Evolutionary conservation across 2,113 vertebrate genomes (phyloP), one percentile per base, ranked within the genome.

Genomic region (Carollia perspicillata): DNA sequence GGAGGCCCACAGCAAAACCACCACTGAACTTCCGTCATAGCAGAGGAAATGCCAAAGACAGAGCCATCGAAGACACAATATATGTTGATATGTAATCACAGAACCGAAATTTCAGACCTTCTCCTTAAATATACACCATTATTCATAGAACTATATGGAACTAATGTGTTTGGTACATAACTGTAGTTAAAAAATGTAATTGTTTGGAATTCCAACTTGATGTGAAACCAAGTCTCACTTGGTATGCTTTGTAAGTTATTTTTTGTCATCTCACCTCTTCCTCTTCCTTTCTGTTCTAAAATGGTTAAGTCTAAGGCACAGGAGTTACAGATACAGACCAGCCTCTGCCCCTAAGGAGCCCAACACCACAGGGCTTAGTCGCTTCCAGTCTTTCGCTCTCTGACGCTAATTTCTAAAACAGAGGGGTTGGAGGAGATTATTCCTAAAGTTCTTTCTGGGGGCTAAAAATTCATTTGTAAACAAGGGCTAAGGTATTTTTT

Each of bases 391-490:
- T 69, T 93, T 92, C 88, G 69, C 37, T 90, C 37, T 74, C 77
- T 92, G 69, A 47, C 17, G 91, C 63, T 71, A 80, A 89, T 86
- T 81, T 93, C 37, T 88, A 95, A 77, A 97, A 86, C 1, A n/a
- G 40, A n/a, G 66, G 79, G 10, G 40, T 88, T 97, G 77, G 91
- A 88, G 12, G 51, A 51, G 37, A 93, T 51, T 35, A 94, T 95
- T 90, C 83, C 86, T 95, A 55, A 93, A 96, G 83, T 75, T 95
- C 90, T 72, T 93, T 97, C 74, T 80, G 84, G 79, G 79, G 51
- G 42, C 58, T 93, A 91, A 93, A 94, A 95, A 63, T 85, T 95
- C 86, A 97, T 47, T 94, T 93, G 89, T 71, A 95, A 94, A 92
- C 88, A 81, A 93, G 74, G 71, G 63, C 87, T 94, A 97, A 89